phyloP scores from a whole-genome alignment of 2,797 vertebrate species.

The Ciconia nigra region DNA sequence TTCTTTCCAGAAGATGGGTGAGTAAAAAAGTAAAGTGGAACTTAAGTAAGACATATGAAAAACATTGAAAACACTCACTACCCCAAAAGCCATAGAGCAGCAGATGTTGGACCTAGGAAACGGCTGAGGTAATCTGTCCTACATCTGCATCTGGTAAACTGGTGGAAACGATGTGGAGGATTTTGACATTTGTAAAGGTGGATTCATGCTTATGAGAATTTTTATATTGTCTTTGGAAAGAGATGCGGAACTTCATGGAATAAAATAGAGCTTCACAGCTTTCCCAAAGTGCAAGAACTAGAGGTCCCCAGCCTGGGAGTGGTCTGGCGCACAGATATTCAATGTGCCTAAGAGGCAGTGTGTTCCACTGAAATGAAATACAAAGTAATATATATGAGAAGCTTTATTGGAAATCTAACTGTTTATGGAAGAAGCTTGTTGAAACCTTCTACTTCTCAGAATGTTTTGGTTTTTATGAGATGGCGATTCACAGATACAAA shows the following conservation, averaged over 20 bases:
- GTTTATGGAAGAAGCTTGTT: neutral
- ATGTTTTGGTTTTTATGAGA: neutral
- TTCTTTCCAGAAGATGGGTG: neutral
- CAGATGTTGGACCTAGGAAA: neutral
- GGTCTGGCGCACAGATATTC: neutral
- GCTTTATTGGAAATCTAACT: neutral
- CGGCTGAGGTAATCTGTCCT: neutral
- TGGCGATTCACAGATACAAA: neutral
- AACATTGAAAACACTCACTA: neutral
- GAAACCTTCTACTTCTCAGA: neutral
- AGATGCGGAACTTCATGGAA: neutral
- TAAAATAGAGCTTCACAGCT: neutral
- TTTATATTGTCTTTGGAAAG: neutral
- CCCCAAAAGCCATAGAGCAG: neutral
- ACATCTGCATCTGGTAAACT: neutral
- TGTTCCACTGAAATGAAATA: neutral
- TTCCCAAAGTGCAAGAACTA: neutral
- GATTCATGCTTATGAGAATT: neutral
- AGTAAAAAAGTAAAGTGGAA: neutral
- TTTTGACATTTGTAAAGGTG: neutral
- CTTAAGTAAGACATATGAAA: neutral
- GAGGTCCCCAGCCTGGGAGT: neutral
- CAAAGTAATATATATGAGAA: neutral
- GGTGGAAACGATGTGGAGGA: neutral
- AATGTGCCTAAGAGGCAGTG: neutral